Evolutionary conservation across 2,797 vertebrate genomes (phyloP).

Genomic region (Notoglanidium macrostoma): DNA sequence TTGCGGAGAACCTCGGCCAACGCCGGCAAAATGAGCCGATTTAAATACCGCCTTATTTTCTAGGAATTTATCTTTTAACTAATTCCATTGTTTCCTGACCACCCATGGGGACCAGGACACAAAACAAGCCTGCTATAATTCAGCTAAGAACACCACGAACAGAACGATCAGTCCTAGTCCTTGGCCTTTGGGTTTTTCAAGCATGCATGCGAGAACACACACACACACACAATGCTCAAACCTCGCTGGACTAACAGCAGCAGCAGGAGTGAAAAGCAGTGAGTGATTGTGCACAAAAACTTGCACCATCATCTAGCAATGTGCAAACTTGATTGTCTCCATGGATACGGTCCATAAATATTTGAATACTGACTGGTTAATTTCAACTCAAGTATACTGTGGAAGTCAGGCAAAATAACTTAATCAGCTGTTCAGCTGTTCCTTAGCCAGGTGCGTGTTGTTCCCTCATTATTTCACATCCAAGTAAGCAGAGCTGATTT

Average conservation of each 20-base stretch:
- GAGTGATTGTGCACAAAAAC: background rate
- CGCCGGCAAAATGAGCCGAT: background rate
- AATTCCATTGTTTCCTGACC: background rate
- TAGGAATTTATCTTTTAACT: constrained; percentile 5
- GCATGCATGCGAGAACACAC: background rate
- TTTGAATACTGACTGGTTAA: no score
- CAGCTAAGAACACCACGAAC: no score
- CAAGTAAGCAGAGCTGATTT: background rate
- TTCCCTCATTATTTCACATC: background rate
- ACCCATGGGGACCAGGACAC: background rate
- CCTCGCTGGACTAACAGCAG: background rate
- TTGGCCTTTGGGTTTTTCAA: background rate
- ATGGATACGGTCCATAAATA: background rate
- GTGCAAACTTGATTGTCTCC: background rate
- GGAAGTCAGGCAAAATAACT: no score
- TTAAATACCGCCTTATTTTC: background rate
- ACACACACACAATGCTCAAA: background rate
- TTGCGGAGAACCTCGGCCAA: constrained; percentile 61
- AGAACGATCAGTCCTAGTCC: background rate
- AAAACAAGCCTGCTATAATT: background rate
- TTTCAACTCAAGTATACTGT: no score
- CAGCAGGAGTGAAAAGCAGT: background rate
- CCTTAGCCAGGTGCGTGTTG: background rate
- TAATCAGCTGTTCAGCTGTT: background rate
- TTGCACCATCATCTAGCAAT: background rate